These are phyloP conservation scores for Corydoras sp. DNA, from an alignment of 2,113 vertebrate species.

Conservation along the genomic window DNA sequence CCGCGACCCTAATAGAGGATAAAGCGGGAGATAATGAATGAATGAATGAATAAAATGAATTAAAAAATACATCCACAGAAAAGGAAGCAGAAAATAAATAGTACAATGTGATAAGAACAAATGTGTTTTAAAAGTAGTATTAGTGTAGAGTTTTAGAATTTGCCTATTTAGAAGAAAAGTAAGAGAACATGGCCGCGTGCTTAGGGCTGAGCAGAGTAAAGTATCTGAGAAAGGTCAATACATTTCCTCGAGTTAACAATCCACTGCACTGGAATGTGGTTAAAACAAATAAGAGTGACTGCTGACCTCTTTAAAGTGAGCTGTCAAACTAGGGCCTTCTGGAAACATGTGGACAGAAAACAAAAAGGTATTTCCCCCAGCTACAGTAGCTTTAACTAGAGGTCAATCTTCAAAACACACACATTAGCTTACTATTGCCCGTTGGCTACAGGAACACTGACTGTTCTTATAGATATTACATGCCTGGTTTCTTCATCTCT, in stretches of 20 bases:
- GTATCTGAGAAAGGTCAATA: slow-evolving; percentile 30
- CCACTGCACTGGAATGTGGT: slow-evolving; percentile 10
- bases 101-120: too few species aligned
- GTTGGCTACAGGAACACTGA: too few species aligned
- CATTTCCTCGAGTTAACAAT: slow-evolving; percentile 1
- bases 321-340: neutral
- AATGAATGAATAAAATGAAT: too few species aligned
- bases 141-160: too few species aligned
- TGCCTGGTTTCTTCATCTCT: too few species aligned
- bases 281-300: slow-evolving; percentile 29
- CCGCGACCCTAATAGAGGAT: too few species aligned
- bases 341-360: slow-evolving; percentile 8
- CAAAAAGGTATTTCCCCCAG: neutral
- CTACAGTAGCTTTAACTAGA: neutral
- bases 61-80: too few species aligned
- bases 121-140: too few species aligned
- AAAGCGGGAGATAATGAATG: too few species aligned
- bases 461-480: too few species aligned
- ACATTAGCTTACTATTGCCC: neutral
- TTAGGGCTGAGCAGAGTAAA: neutral
- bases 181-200: neutral
- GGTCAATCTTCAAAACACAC: neutral
- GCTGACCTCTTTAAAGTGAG: slow-evolving; percentile 16
- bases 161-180: too few species aligned
- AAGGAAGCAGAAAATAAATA: too few species aligned